Conservation (phyloP, 2,888 invertebrate genomes). For the Sympetrum striolatum region DNA sequence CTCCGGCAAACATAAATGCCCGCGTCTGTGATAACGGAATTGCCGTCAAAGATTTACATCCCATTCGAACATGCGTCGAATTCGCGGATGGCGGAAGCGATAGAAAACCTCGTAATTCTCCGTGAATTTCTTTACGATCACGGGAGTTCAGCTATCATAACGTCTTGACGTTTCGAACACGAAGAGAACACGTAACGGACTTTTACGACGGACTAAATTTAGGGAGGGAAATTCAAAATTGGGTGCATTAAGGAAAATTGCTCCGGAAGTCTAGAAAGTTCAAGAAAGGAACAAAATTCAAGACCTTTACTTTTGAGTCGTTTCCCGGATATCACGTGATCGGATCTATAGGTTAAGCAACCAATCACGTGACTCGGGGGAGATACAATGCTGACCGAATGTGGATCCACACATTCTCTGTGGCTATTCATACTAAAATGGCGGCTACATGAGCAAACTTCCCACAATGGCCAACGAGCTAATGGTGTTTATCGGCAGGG, state of each 20-base stretch:
- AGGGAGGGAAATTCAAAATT: too few relatives aligned
- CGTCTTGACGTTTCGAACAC: too few relatives aligned
- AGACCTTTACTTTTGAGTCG: not conserved
- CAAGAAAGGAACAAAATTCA: not conserved
- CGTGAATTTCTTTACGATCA: too few relatives aligned
- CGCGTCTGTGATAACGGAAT: not conserved
- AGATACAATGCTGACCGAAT: not conserved
- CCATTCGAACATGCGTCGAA: too few relatives aligned
- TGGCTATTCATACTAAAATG: not conserved
- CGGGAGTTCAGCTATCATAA: too few relatives aligned
- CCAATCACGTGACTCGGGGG: not conserved
- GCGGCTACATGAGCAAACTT: not conserved
- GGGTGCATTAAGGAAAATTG: not conserved
- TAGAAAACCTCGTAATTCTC: too few relatives aligned
- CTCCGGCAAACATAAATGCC: not conserved
- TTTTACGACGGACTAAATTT: too few relatives aligned
- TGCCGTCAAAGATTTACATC: too few relatives aligned
- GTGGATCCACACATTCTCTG: not conserved
- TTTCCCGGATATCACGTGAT: not conserved
- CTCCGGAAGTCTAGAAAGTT: not conserved
- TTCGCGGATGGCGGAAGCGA: too few relatives aligned
- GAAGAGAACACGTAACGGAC: too few relatives aligned
- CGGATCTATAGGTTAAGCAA: not conserved
- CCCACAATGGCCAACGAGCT: not conserved
- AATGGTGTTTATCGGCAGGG: not conserved